A percentile compares a stretch with the other conserved stretches of the same genome.
Conservation (phyloP, 2,888 invertebrate species). For the Volucella inanis region DNA sequence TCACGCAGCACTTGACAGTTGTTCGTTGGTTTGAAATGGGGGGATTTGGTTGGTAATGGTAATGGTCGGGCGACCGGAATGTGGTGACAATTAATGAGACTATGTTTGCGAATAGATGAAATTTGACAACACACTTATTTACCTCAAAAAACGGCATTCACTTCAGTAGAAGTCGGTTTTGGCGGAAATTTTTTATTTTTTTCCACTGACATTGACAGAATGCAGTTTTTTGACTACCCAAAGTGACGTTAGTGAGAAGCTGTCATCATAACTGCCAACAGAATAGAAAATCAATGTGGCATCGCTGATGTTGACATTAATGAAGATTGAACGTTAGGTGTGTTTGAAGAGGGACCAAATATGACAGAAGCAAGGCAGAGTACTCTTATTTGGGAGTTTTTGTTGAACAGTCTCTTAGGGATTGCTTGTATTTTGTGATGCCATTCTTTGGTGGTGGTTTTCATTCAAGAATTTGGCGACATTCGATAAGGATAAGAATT, state of each 20-base stretch:
- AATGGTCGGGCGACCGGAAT: slow-evolving; percentile 24
- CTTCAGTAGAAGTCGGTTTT: slow-evolving; percentile 19
- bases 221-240: slow-evolving; percentile 39
- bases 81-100: slow-evolving; percentile 72
- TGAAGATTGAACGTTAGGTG: slow-evolving; percentile 61
- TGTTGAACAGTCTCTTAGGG: not conserved
- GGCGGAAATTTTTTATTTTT: not conserved
- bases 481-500: slow-evolving; percentile 3
- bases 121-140: slow-evolving; percentile 71
- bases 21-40: not conserved
- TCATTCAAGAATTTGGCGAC: slow-evolving; percentile 10
- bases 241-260: slow-evolving; percentile 37
- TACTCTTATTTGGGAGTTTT: not conserved
- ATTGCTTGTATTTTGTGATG: not conserved
- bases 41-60: not conserved
- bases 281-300: slow-evolving; percentile 46
- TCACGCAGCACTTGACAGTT: slow-evolving; percentile 63
- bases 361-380: slow-evolving; percentile 60
- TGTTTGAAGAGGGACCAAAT: slow-evolving; percentile 29
- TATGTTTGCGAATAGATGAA: slow-evolving; percentile 62
- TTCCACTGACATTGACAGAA: slow-evolving; percentile 1
- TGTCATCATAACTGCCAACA: slow-evolving; percentile 58
- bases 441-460: slow-evolving; percentile 4
- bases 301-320: slow-evolving; percentile 60
- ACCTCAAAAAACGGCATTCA: slow-evolving; percentile 54